Evolutionary conservation across 2,113 vertebrate genomes (phyloP).

Genomic region (Hippopotamus amphibius): DNA sequence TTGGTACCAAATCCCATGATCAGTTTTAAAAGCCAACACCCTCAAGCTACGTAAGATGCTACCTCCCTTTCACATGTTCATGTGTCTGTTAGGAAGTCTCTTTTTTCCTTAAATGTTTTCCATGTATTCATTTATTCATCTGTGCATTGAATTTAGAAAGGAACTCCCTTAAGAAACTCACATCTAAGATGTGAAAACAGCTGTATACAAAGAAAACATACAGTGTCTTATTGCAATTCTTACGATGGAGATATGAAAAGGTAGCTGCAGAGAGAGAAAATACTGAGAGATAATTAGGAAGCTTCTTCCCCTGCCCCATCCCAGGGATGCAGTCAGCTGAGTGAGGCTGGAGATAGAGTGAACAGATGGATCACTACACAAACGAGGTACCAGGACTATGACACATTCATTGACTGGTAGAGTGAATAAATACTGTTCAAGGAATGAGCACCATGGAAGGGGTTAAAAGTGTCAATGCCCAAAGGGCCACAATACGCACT

Average conservation of each 20-base stretch:
- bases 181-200: conserved; percentile 42
- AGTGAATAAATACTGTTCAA: background rate
- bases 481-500: background rate
- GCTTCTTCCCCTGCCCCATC: background rate
- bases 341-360: background rate
- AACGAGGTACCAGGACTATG: background rate
- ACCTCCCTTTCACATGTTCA: background rate
- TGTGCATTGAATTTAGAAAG: background rate
- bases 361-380: background rate
- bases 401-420: background rate
- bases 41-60: background rate
- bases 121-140: background rate
- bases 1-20: background rate
- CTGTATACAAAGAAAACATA: conserved; percentile 41
- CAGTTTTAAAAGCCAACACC: background rate
- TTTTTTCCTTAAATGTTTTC: background rate
- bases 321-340: background rate
- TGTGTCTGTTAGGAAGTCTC: background rate
- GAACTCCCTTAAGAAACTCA: background rate
- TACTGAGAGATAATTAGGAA: background rate
- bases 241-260: background rate
- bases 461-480: background rate
- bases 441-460: background rate
- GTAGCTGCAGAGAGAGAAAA: background rate
- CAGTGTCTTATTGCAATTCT: background rate